Percentiles rank a stretch among this genome's conserved stretches.
Evolutionary conservation across 2,113 vertebrate species (phyloP).

Genomic region (Plectropomus leopardus): DNA sequence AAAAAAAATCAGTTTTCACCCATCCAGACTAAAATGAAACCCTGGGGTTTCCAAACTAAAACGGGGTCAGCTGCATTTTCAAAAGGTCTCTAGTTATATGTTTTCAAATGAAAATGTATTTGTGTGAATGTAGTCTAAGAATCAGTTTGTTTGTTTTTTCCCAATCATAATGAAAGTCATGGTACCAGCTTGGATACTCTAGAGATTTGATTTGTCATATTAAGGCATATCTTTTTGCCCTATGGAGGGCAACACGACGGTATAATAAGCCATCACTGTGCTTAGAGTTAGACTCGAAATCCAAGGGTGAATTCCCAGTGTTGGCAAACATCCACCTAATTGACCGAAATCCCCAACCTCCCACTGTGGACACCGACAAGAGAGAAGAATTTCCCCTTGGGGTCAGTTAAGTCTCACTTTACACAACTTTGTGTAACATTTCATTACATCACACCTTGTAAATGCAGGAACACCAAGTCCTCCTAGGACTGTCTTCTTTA

Average conservation of each 20-base stretch:
- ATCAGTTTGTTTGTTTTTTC: too few relatives aligned
- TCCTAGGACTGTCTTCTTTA: conserved; percentile 10
- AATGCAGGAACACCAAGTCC: background rate
- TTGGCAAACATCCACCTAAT: conserved; percentile 7
- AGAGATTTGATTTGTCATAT: too few relatives aligned
- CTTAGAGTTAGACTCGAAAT: background rate
- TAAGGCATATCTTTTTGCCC: too few relatives aligned
- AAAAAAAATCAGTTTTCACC: too few relatives aligned
- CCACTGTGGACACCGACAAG: background rate
- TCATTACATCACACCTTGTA: conserved; percentile 3
- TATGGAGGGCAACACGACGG: background rate
- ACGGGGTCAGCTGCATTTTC: too few relatives aligned
- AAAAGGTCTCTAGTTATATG: too few relatives aligned
- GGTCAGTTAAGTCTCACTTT: conserved; percentile 20
- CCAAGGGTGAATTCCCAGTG: background rate
- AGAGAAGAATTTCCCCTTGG: background rate
- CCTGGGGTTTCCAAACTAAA: too few relatives aligned
- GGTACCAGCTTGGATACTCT: too few relatives aligned
- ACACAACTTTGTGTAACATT: conserved; percentile 11
- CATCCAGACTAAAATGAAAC: too few relatives aligned
- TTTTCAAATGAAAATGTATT: too few relatives aligned
- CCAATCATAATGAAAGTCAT: too few relatives aligned
- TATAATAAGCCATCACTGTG: background rate
- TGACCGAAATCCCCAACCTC: conserved; percentile 16
- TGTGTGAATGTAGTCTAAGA: too few relatives aligned